phyloP scores from a whole-genome alignment of 2,888 invertebrate species.

The Habroteleia sp. region DNA sequence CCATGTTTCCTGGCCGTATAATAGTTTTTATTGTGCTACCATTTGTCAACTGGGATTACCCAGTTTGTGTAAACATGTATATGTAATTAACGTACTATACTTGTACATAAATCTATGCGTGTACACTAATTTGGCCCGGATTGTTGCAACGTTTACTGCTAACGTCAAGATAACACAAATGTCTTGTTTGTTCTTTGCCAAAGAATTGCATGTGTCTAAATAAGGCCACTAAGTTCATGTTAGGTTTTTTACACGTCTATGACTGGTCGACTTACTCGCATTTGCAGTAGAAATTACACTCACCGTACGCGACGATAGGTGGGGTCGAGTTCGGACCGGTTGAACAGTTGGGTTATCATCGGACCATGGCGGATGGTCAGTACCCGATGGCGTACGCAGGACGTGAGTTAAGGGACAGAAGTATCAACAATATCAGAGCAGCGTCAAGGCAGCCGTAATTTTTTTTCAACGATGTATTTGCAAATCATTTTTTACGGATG shows the following conservation, averaged over 20 bases:
- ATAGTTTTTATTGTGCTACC: conserved; percentile 51
- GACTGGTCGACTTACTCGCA: conserved; percentile 64
- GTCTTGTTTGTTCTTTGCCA: conserved; percentile 58
- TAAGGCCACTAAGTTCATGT: conserved; percentile 53
- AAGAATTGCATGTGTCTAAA: conserved; percentile 34
- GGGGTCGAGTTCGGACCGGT: conserved; percentile 76
- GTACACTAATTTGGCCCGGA: conserved; percentile 29
- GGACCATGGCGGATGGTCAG: conserved; percentile 70
- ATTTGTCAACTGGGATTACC: conserved; percentile 47
- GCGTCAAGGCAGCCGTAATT: conserved; percentile 73
- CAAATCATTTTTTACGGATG: conserved; percentile 59
- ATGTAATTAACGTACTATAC: conserved; percentile 4
- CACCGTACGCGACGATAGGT: conserved; percentile 80
- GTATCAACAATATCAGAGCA: conserved; percentile 81
- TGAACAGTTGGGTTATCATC: conserved; percentile 73
- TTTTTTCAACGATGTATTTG: conserved; percentile 58
- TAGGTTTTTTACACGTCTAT: conserved; percentile 54
- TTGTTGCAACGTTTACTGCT: conserved; percentile 37
- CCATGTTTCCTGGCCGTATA: conserved; percentile 46
- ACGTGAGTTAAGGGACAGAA: conserved; percentile 80
- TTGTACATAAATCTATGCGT: conserved; percentile 29
- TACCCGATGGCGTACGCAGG: conserved; percentile 67
- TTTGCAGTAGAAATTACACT: conserved; percentile 72
- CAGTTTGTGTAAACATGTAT: not conserved
- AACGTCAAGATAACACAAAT: conserved; percentile 43